Percentiles rank a stretch among this genome's conserved stretches.
phyloP scores from a whole-genome alignment of 2,888 invertebrate genomes.

The Yponomeuta evonymella region DNA sequence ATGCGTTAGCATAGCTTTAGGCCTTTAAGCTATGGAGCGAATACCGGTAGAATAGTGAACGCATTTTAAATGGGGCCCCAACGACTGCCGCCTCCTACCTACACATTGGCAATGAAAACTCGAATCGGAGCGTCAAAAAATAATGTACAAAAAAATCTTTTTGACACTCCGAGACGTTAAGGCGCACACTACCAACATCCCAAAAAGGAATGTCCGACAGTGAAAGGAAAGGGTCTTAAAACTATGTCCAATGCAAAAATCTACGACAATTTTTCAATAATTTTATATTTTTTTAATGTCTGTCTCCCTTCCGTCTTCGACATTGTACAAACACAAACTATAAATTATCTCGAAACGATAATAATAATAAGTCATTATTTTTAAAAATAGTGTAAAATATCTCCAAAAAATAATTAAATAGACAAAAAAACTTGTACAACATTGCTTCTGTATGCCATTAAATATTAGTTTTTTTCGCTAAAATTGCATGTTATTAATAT shows the following conservation, averaged over 20 bases:
- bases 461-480: conserved; percentile 55
- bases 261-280: conserved; percentile 57
- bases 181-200: conserved; percentile 50
- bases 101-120: conserved; percentile 27
- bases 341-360: conserved; percentile 74
- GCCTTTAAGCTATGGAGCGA: conserved; percentile 67
- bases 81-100: conserved; percentile 58
- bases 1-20: conserved; percentile 66
- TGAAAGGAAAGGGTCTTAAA: conserved; percentile 44
- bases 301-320: conserved; percentile 62
- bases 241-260: conserved; percentile 58
- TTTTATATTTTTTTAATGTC: conserved; percentile 73
- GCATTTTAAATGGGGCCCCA: conserved; percentile 62
- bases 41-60: conserved; percentile 54
- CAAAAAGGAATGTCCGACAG: conserved; percentile 52
- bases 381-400: conserved; percentile 71
- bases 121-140: conserved; percentile 8
- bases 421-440: conserved; percentile 67
- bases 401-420: conserved; percentile 70
- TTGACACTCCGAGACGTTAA: conserved; percentile 28
- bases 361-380: conserved; percentile 71
- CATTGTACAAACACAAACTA: conserved; percentile 72
- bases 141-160: conserved; percentile 17
- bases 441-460: conserved; percentile 67
- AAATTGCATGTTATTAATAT: conserved; percentile 52